Percentiles rank a stretch among this genome's conserved stretches.
Conservation (phyloP, 2,113 vertebrate genomes). For the Copsychus sechellarum region DNA sequence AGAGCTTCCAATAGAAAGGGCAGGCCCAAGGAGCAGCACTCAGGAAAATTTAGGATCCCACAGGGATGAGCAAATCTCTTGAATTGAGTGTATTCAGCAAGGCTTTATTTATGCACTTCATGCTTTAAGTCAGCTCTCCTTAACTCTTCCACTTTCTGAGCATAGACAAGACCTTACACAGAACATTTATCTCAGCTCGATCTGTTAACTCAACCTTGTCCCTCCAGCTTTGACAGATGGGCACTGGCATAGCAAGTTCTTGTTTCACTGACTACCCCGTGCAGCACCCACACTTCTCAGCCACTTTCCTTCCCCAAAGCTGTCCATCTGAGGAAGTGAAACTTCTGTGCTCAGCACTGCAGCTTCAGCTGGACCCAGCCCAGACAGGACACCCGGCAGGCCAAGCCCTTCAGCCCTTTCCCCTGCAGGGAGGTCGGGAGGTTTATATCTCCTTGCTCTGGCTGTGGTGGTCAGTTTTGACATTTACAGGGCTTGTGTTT, state of each 20-base stretch:
- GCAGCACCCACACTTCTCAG: neutral
- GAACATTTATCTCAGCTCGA: neutral
- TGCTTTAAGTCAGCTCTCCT: neutral
- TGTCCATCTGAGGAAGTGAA: rapidly evolving
- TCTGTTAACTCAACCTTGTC: neutral
- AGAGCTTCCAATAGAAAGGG: neutral
- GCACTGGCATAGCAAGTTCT: neutral
- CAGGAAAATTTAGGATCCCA: neutral
- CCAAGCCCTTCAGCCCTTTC: neutral
- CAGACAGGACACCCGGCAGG: rapidly evolving
- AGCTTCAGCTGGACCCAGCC: neutral
- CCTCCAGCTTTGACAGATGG: neutral
- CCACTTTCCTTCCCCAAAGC: neutral
- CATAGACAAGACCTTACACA: neutral
- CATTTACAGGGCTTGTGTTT: neutral
- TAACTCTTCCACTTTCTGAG: neutral
- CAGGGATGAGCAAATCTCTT: neutral
- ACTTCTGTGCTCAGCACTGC: neutral
- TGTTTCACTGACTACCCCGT: rapidly evolving
- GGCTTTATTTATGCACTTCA: neutral
- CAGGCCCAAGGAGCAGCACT: rapidly evolving
- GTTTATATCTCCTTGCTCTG: neutral
- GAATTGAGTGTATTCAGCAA: neutral
- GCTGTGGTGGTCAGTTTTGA: neutral
- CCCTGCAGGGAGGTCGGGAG: rapidly evolving